Conservation (phyloP, 2,888 invertebrate species). For the Megamerina dolium region DNA sequence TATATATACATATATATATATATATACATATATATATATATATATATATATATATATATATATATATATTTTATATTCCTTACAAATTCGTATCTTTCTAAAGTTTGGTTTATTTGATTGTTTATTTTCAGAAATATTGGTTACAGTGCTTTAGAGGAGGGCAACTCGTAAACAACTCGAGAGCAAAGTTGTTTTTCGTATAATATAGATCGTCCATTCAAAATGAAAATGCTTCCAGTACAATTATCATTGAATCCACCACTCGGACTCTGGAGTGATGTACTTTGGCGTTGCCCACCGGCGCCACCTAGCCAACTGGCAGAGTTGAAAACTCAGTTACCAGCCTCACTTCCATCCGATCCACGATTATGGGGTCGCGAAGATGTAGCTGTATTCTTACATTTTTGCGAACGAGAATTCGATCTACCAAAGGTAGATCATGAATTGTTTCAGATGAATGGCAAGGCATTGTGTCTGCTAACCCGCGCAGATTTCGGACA, state of each 20-base stretch:
- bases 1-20: conserved; percentile 5
- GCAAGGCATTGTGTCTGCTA: conserved; percentile 87
- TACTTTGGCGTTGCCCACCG: conserved; percentile 82
- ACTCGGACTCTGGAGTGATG: conserved; percentile 75
- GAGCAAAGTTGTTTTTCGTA: too few relatives aligned
- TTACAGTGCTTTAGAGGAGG: background rate
- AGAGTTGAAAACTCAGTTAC: conserved; percentile 82
- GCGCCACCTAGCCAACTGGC: conserved; percentile 71
- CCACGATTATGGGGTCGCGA: conserved; percentile 87
- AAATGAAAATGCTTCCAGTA: conserved; percentile 64
- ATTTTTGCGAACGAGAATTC: conserved; percentile 89
- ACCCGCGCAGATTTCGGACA: conserved; percentile 87
- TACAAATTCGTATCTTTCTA: background rate
- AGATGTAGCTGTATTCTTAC: conserved; percentile 78
- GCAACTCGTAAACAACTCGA: too few relatives aligned
- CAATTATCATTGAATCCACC: conserved; percentile 70
- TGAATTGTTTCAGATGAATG: conserved; percentile 95
- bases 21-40: background rate
- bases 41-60: conserved; percentile 4
- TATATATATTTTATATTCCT: conserved; percentile 1
- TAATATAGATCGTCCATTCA: conserved; percentile 22
- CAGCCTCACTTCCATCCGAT: conserved; percentile 76
- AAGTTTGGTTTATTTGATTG: background rate
- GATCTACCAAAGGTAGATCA: conserved; percentile 86
- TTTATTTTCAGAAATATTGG: background rate